These are phyloP conservation scores for Himalopsyche japonica DNA, from an alignment of 2,888 invertebrate genomes.

Conservation along the genomic window DNA sequence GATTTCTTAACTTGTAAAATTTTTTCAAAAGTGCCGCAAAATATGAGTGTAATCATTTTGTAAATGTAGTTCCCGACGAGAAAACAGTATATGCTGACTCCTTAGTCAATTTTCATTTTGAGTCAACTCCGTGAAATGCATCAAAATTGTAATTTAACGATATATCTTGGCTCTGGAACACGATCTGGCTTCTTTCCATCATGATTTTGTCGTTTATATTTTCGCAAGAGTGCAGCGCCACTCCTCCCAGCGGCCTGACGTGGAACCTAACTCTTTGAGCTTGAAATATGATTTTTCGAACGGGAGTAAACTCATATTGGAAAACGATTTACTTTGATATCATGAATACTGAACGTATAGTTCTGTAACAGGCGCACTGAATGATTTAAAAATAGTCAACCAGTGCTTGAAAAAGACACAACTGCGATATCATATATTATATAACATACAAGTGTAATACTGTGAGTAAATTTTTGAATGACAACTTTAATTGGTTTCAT, in stretches of 20 bases:
- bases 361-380: not conserved
- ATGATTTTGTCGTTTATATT: not conserved
- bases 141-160: constrained; percentile 14
- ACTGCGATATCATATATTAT: not conserved
- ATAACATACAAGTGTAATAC: too few species aligned
- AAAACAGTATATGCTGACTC: not conserved
- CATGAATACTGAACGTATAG: not conserved
- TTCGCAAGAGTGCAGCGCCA: not conserved
- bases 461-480: too few species aligned
- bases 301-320: constrained; percentile 8
- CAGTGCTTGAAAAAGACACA: not conserved
- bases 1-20: not conserved
- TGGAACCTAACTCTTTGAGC: constrained; percentile 2
- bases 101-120: constrained; percentile 4
- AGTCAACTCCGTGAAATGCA: constrained; percentile 2
- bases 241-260: not conserved
- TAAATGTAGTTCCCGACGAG: not conserved
- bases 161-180: not conserved
- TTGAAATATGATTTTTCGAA: constrained; percentile 18
- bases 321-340: constrained; percentile 9
- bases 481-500: too few species aligned
- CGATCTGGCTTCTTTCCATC: constrained; percentile 10
- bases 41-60: not conserved
- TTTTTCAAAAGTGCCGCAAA: not conserved
- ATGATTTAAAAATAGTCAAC: not conserved